These are phyloP conservation scores for Xerus inauris DNA, from an alignment of 2,113 vertebrate genomes.

Conservation along the genomic window DNA sequence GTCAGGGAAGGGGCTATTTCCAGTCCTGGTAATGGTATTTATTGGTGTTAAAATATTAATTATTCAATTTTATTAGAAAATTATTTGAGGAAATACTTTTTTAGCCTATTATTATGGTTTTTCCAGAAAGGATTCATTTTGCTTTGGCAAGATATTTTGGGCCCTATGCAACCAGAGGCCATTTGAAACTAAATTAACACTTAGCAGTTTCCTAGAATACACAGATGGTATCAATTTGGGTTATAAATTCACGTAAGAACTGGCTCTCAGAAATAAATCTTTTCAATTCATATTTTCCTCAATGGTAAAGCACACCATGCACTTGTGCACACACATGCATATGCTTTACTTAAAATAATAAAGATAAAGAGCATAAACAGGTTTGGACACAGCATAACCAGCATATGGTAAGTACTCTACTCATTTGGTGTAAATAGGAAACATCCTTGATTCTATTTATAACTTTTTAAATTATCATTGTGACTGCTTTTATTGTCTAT, in stretches of 20 bases:
- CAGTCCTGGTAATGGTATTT: background rate
- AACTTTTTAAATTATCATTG: conserved; percentile 17
- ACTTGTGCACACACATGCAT: too few species aligned
- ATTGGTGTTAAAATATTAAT: background rate
- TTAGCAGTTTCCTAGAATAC: background rate
- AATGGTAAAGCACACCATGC: background rate
- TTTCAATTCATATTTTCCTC: background rate
- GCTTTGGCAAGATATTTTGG: background rate
- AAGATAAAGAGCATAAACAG: background rate
- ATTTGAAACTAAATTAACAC: background rate
- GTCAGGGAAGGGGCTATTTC: background rate
- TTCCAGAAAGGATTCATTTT: background rate
- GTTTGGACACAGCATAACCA: background rate
- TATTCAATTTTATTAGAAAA: background rate
- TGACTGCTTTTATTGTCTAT: background rate
- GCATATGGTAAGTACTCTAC: background rate
- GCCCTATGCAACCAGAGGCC: background rate
- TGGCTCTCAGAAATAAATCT: background rate
- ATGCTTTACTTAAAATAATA: background rate
- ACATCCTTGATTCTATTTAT: background rate
- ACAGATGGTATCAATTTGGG: background rate
- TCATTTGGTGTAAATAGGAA: background rate
- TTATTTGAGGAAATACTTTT: background rate
- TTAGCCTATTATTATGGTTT: background rate
- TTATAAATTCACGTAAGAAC: background rate